Conservation (phyloP, 2,113 vertebrate genomes). For the Salminus brasiliensis region DNA sequence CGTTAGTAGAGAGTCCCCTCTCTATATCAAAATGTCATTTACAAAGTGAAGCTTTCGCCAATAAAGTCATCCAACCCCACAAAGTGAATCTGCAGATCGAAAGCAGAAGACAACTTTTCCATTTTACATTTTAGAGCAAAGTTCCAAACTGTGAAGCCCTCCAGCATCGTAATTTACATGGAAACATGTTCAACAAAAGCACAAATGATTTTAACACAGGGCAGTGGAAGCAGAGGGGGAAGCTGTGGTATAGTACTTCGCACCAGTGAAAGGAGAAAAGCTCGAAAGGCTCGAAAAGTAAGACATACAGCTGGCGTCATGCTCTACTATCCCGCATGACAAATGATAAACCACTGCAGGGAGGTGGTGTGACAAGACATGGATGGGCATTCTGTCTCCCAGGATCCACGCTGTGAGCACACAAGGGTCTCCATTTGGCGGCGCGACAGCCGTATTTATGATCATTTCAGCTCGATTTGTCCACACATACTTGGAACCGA, state of each 20-base stretch:
- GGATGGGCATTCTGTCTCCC: slow-evolving; percentile 61
- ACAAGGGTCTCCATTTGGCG: slow-evolving; percentile 66
- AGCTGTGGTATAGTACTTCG: slow-evolving; percentile 33
- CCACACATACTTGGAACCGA: slow-evolving; percentile 40
- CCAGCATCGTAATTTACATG: slow-evolving; percentile 47
- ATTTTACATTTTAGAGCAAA: slow-evolving; percentile 54
- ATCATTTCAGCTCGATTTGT: slow-evolving; percentile 66
- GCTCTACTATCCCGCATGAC: slow-evolving; percentile 54
- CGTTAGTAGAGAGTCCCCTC: neutral
- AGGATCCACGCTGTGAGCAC: slow-evolving; percentile 59
- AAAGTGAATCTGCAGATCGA: slow-evolving; percentile 57
- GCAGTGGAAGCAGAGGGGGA: slow-evolving; percentile 31
- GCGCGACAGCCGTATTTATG: slow-evolving; percentile 68
- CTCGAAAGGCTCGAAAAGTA: slow-evolving; percentile 53
- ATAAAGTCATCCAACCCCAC: neutral
- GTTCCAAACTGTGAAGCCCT: slow-evolving; percentile 41
- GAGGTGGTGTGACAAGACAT: slow-evolving; percentile 62
- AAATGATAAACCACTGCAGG: slow-evolving; percentile 59
- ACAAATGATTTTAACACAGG: slow-evolving; percentile 58
- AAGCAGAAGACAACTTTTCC: slow-evolving; percentile 38
- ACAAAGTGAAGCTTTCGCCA: neutral
- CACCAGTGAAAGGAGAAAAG: slow-evolving; percentile 54
- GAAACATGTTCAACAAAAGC: slow-evolving; percentile 54
- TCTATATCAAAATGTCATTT: neutral
- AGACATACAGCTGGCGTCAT: slow-evolving; percentile 60